Conservation (phyloP, 2,888 invertebrate species). For the Polyommatus icarus region DNA sequence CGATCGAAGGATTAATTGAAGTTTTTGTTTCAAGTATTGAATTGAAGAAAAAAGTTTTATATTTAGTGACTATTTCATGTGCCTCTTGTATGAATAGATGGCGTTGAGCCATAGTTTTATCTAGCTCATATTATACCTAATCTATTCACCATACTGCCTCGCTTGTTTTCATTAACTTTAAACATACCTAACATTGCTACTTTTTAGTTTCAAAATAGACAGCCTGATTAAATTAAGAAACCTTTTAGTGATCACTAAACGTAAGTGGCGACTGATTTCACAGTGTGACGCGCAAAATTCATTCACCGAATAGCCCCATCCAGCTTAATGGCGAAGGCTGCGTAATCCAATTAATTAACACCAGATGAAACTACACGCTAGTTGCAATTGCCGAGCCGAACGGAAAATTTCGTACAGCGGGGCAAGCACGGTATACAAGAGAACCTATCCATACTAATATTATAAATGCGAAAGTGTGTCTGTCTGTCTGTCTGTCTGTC, state of each 20-base stretch:
- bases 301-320: conserved; percentile 69
- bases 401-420: conserved; percentile 33
- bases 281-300: conserved; percentile 63
- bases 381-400: conserved; percentile 48
- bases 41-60: no score
- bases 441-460: no score
- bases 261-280: conserved; percentile 59
- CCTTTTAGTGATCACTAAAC: conserved; percentile 44
- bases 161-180: not conserved
- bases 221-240: not conserved
- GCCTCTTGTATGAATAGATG: no score
- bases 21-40: no score
- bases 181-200: not conserved
- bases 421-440: not conserved
- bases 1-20: no score
- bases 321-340: conserved; percentile 65
- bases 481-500: no score
- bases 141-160: not conserved
- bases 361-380: conserved; percentile 61
- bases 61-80: no score
- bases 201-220: not conserved
- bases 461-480: no score
- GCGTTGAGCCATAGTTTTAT: no score
- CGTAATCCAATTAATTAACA: conserved; percentile 72
- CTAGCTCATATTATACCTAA: not conserved